Base-by-base conservation (phyloP, 2,113 vertebrate genomes). In the Glaucomys volans region DNA sequence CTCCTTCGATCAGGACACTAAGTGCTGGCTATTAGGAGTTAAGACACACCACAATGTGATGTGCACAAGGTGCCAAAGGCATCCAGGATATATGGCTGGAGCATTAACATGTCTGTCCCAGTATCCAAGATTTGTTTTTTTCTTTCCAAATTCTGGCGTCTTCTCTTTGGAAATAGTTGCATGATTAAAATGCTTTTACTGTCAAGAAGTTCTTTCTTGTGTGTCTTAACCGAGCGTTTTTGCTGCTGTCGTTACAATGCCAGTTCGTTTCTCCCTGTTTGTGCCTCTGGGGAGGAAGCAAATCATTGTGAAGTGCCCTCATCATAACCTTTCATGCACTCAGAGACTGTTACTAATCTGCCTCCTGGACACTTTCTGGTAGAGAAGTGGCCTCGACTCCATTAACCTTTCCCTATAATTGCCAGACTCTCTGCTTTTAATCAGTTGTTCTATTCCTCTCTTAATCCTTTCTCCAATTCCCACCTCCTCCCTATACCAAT, bases 401-500 rank as follows among this genome's bases (percentile, higher is more conserved):
- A 97, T 91, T 97, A 88, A 97, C 94, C 92, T 95, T 87, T 95
- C 24, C 44, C 79, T 18, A 1, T 91, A 94, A 82, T 37, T 96
- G 52, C 24, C 79, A 84, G 64, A 17, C 47, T 92, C 44, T 57
- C 74, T 90, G 54, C 59, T 87, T 94, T 95, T 75, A 87, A 95
- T 90, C 62, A 72, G 64, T 57, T 44, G 44, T 50, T 52, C n/a
- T 84, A 24, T 62, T 83, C 57, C 37, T 94, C 54, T 79, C 40
- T 50, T 94, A 84, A 91, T 91, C 77, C 30, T 54, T 50, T 74
- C 80, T 83, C 17, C 6, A 0, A 62, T 40, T 30, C 18, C 32
- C 22, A 62, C 89, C 50, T 93, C 50, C 76, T 80, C 13, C 14
- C 6, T 32, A 50, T 50, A 59, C 42, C 37, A 69, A 64, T 87